These are phyloP conservation scores for Ceratotherium simum DNA, from an alignment of 2,113 vertebrate species.

Conservation along the genomic window DNA sequence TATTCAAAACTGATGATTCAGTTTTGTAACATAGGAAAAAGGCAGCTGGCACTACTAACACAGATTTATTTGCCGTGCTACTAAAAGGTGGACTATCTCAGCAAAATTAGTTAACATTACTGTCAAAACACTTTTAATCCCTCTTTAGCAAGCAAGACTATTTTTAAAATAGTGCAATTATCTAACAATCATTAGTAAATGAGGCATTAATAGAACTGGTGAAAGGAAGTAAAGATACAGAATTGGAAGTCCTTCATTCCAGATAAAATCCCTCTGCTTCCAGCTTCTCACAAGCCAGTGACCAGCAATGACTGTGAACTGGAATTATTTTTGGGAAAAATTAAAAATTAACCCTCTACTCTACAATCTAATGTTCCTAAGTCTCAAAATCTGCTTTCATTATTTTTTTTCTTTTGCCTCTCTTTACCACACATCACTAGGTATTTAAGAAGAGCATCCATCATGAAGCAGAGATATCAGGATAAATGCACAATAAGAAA, in stretches of 20 bases:
- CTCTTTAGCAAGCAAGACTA: constrained; percentile 1
- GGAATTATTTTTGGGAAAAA: not conserved
- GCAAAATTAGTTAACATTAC: constrained; percentile 46
- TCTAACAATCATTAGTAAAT: constrained; percentile 51
- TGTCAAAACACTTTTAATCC: constrained; percentile 61
- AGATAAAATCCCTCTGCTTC: not conserved
- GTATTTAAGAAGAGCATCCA: not conserved
- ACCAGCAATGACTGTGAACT: not conserved
- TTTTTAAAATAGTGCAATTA: constrained; percentile 47
- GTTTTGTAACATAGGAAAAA: constrained; percentile 29
- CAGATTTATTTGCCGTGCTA: not conserved
- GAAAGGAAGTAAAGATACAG: constrained; percentile 9
- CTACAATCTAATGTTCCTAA: not conserved
- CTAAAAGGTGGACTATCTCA: constrained; percentile 13
- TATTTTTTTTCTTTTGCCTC: not conserved
- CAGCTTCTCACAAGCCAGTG: not conserved
- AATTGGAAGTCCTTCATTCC: not conserved
- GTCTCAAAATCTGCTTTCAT: not conserved
- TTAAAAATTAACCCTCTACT: not conserved
- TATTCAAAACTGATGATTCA: constrained; percentile 9
- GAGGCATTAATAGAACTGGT: constrained; percentile 22
- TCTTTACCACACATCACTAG: not conserved
- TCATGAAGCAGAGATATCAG: not conserved
- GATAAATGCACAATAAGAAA: not conserved
- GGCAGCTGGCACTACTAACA: not conserved